phyloP scores from a whole-genome alignment of 1,140 invertebrate genomes.

The Zeugodacus cucurbitae region DNA sequence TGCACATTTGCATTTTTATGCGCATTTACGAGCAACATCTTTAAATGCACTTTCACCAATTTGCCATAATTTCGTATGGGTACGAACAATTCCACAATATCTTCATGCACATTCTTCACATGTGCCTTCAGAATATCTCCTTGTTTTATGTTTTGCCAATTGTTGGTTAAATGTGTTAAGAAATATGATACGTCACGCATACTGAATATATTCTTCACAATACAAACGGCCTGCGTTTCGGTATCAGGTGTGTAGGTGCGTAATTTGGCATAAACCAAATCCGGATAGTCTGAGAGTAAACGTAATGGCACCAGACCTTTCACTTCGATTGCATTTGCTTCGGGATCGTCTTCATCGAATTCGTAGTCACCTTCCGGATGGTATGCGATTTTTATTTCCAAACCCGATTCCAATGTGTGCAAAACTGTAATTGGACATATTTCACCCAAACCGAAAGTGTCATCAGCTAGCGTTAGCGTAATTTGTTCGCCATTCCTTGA shows the following conservation, averaged over 20 bases:
- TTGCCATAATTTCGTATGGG: constrained; percentile 58
- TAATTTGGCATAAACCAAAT: constrained; percentile 52
- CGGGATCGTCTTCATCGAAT: background rate
- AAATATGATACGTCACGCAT: constrained; percentile 59
- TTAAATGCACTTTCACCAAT: constrained; percentile 58
- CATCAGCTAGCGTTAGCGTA: constrained; percentile 53
- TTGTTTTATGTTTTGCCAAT: constrained; percentile 53
- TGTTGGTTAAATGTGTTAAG: constrained; percentile 50
- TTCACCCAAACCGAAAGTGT: constrained; percentile 58
- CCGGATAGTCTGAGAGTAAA: constrained; percentile 55
- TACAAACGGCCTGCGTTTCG: constrained; percentile 52
- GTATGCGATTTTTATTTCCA: constrained; percentile 60
- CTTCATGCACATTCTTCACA: constrained; percentile 56
- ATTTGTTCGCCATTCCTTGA: constrained; percentile 52
- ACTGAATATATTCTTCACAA: constrained; percentile 60
- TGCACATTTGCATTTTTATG: constrained; percentile 45
- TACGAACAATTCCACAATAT: constrained; percentile 62
- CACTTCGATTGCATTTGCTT: constrained; percentile 47
- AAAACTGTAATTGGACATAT: constrained; percentile 58
- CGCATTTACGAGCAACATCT: constrained; percentile 56
- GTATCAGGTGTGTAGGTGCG: constrained; percentile 46
- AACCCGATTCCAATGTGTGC: constrained; percentile 56
- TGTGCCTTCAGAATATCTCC: constrained; percentile 58
- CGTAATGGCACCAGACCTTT: constrained; percentile 62
- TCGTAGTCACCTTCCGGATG: constrained; percentile 47